Percentiles rank a stretch among this genome's conserved stretches.
Evolutionary conservation across 2,113 vertebrate genomes (phyloP).

Genomic region (Misgurnus anguillicaudatus): DNA sequence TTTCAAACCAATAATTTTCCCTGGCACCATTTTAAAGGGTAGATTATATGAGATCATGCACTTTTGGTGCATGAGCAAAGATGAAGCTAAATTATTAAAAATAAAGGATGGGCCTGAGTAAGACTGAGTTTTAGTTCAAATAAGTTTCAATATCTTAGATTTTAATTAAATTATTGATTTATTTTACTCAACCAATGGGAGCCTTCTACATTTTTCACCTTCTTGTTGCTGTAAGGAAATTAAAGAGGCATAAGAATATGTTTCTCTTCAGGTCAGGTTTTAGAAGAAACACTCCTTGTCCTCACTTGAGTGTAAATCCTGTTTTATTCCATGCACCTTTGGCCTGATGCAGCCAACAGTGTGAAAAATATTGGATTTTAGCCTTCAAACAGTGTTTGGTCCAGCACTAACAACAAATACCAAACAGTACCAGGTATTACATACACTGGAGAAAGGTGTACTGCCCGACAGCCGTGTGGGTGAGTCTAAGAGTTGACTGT

Average conservation of each 20-base stretch:
- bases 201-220: constrained; percentile 49
- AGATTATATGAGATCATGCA: constrained; percentile 63
- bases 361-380: background rate
- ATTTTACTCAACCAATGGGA: background rate
- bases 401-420: background rate
- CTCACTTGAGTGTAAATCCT: background rate
- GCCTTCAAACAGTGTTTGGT: background rate
- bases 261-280: background rate
- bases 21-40: constrained; percentile 60
- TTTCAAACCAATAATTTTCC: constrained; percentile 71
- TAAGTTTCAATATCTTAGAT: background rate
- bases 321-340: constrained; percentile 2
- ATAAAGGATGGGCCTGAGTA: constrained; percentile 15
- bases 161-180: background rate
- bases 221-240: constrained; percentile 55
- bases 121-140: background rate
- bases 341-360: background rate
- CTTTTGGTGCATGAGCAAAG: constrained; percentile 47
- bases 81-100: constrained; percentile 1
- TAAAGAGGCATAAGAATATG: constrained; percentile 44
- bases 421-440: background rate
- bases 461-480: background rate
- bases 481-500: background rate
- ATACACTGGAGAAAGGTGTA: constrained; percentile 2
- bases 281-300: constrained; percentile 11